These are phyloP conservation scores for Nomada hirtipes DNA, from an alignment of 2,888 invertebrate species.

Conservation along the genomic window DNA sequence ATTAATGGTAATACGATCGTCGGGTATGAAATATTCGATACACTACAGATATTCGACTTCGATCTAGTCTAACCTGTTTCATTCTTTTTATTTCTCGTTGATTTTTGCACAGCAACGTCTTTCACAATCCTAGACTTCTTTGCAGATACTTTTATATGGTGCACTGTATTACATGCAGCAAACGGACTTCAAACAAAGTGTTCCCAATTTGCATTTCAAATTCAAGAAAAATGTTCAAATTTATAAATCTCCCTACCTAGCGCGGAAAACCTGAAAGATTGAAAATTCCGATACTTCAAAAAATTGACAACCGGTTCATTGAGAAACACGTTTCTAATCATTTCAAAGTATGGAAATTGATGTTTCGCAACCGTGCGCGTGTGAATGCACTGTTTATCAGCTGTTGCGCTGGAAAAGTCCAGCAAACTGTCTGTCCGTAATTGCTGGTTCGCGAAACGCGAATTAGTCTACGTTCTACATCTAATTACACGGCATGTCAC, in stretches of 20 bases:
- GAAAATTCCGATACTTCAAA: background rate
- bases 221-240: background rate
- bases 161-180: too few species aligned
- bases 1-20: too few species aligned
- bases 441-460: constrained; percentile 21
- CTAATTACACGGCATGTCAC: constrained; percentile 3
- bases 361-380: background rate
- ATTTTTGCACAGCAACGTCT: too few species aligned
- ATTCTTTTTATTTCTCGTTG: too few species aligned
- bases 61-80: too few species aligned
- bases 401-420: background rate
- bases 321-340: background rate
- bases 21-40: too few species aligned
- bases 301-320: background rate
- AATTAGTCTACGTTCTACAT: background rate
- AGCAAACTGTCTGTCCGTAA: background rate
- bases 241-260: background rate
- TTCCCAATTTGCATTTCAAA: too few species aligned
- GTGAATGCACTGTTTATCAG: constrained; percentile 4
- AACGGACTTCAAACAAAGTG: too few species aligned
- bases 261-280: background rate
- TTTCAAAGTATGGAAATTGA: background rate
- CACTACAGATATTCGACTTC: too few species aligned
- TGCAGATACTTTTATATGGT: too few species aligned
- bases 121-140: too few species aligned